A percentile compares a stretch with the other conserved stretches of the same genome.
Conservation (phyloP, 1,140 invertebrate genomes). For the Drosophila watanabei region DNA sequence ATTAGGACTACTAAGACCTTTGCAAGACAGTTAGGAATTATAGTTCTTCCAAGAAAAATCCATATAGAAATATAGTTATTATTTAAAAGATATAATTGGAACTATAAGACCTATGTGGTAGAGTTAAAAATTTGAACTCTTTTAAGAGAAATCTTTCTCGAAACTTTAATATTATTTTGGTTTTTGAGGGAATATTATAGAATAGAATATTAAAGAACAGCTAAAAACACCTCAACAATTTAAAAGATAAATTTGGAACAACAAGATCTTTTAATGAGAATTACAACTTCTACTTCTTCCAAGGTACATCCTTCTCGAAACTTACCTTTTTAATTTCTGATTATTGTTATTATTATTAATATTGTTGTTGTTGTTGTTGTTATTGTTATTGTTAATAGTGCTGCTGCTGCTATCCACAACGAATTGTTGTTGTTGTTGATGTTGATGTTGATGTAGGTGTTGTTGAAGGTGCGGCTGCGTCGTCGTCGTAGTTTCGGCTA, state of each 20-base stretch:
- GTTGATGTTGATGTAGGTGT: slow-evolving; percentile 57
- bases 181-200: no score
- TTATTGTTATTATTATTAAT: slow-evolving; percentile 64
- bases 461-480: slow-evolving; percentile 74
- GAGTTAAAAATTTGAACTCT: no score
- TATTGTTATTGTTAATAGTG: slow-evolving; percentile 56
- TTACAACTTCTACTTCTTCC: no score
- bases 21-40: no score
- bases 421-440: slow-evolving; percentile 53
- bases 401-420: slow-evolving; percentile 73
- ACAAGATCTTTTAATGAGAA: no score
- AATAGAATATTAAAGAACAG: no score
- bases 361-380: slow-evolving; percentile 59
- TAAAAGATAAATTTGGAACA: background rate
- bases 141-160: no score
- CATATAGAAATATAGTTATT: no score
- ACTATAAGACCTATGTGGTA: background rate
- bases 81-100: background rate
- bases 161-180: no score
- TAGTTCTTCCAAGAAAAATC: no score
- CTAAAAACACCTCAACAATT: no score
- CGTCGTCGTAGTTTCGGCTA: slow-evolving; percentile 98
- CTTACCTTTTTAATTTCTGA: slow-evolving; percentile 95
- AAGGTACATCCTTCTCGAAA: background rate
- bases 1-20: no score